A percentile compares a stretch with the other conserved stretches of the same genome.
phyloP scores from a whole-genome alignment of 2,113 vertebrate species.

The Apteryx owenii region DNA sequence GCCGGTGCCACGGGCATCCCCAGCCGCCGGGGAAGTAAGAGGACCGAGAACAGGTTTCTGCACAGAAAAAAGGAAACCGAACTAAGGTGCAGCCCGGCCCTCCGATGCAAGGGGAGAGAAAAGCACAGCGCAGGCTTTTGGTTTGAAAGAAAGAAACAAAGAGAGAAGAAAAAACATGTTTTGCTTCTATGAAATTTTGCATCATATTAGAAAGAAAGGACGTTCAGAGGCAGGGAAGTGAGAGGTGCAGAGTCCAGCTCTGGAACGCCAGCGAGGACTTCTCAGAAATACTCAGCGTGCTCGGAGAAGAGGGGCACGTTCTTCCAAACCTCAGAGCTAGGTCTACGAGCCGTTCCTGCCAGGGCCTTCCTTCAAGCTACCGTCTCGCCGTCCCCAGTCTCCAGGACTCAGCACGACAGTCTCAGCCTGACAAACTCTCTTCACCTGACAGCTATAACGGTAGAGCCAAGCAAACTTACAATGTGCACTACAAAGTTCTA shows the following conservation, averaged over 20 bases:
- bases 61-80: no score
- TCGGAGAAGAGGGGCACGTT: neutral
- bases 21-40: no score
- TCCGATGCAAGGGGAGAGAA: no score
- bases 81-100: no score
- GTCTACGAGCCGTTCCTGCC: neutral
- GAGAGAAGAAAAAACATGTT: neutral
- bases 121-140: no score
- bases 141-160: neutral
- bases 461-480: neutral
- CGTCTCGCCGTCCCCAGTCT: neutral
- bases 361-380: neutral
- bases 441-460: neutral
- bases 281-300: no score
- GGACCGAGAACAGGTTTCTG: no score
- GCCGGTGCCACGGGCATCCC: neutral
- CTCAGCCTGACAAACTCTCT: neutral
- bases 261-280: no score
- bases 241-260: neutral
- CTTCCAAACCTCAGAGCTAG: neutral
- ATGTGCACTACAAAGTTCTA: neutral
- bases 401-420: neutral
- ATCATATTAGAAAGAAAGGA: neutral
- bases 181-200: neutral
- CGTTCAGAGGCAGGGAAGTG: neutral